phyloP scores from a whole-genome alignment of 2,888 invertebrate species.

The Thumatha senex region DNA sequence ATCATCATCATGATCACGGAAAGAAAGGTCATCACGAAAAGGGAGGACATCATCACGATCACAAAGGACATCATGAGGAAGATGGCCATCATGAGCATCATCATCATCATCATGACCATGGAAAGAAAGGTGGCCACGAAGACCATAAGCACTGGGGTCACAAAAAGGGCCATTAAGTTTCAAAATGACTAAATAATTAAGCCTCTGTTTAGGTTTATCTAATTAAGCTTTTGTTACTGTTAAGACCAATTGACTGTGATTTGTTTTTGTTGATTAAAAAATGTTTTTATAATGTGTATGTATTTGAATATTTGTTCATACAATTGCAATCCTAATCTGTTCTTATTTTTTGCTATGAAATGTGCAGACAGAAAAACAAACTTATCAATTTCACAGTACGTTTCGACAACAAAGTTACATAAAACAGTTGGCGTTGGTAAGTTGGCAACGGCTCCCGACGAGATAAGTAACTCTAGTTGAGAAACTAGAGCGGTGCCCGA shows the following conservation, averaged over 20 bases:
- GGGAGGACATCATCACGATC: slow-evolving; percentile 91
- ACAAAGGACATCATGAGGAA: slow-evolving; percentile 90
- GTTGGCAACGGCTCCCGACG: slow-evolving; percentile 73
- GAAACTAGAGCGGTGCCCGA: slow-evolving; percentile 77
- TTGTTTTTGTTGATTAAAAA: slow-evolving; percentile 59
- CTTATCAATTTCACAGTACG: slow-evolving; percentile 70
- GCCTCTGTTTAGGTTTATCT: slow-evolving; percentile 60
- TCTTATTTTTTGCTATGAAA: slow-evolving; percentile 7
- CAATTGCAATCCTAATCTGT: slow-evolving; percentile 1
- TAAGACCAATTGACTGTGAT: slow-evolving; percentile 68
- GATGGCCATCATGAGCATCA: slow-evolving; percentile 91
- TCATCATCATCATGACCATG: slow-evolving; percentile 89
- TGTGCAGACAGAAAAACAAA: slow-evolving; percentile 49
- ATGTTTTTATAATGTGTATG: slow-evolving; percentile 21
- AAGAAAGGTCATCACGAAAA: slow-evolving; percentile 92
- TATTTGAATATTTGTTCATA: not conserved
- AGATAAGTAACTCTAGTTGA: slow-evolving; percentile 76
- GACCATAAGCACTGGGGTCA: slow-evolving; percentile 92
- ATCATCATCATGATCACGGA: slow-evolving; percentile 90
- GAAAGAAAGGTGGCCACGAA: slow-evolving; percentile 91
- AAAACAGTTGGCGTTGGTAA: slow-evolving; percentile 69
- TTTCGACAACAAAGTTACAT: slow-evolving; percentile 80
- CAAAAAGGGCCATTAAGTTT: slow-evolving; percentile 77
- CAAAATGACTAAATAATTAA: slow-evolving; percentile 47
- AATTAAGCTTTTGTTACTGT: slow-evolving; percentile 59